Percentiles rank a stretch among this genome's conserved stretches.
These are phyloP conservation scores for Dreissena polymorpha DNA, from an alignment of 1,140 invertebrate genomes.

Conservation along the genomic window DNA sequence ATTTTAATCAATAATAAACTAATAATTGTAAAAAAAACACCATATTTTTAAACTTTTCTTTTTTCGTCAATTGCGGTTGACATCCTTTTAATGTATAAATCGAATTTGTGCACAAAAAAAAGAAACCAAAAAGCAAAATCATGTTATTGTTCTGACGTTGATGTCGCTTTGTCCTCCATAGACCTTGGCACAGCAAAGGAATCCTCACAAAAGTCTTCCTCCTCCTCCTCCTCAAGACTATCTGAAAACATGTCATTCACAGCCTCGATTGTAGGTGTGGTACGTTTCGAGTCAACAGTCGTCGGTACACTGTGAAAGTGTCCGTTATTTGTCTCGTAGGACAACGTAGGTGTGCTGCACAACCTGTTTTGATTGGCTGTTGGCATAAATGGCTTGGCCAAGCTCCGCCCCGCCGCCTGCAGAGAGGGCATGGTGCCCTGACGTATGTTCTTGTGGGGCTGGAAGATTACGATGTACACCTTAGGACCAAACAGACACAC, in stretches of 20 bases:
- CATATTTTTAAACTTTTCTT: too few relatives aligned
- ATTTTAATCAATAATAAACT: too few relatives aligned
- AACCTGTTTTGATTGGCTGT: slow-evolving; percentile 48
- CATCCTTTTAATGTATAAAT: too few relatives aligned
- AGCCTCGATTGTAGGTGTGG: slow-evolving; percentile 57
- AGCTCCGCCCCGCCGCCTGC: slow-evolving; percentile 51
- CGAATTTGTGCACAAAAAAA: too few relatives aligned
- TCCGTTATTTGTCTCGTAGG: slow-evolving; percentile 42
- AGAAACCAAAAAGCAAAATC: background rate
- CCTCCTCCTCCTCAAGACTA: slow-evolving; percentile 61
- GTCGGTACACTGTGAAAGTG: slow-evolving; percentile 23
- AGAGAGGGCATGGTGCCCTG: slow-evolving; percentile 65
- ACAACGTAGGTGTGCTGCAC: slow-evolving; percentile 50
- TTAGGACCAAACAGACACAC: slow-evolving; percentile 90
- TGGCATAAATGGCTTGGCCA: slow-evolving; percentile 49
- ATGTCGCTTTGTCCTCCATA: slow-evolving; percentile 53
- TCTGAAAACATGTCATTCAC: slow-evolving; percentile 65
- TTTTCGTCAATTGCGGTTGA: too few relatives aligned
- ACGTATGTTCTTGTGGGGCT: slow-evolving; percentile 88
- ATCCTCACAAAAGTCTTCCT: slow-evolving; percentile 54
- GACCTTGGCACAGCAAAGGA: slow-evolving; percentile 38
- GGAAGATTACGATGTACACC: slow-evolving; percentile 88
- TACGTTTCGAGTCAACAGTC: slow-evolving; percentile 46
- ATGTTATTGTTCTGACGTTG: slow-evolving; percentile 47
- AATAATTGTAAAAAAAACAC: too few relatives aligned